Base-by-base conservation (phyloP, 2,797 vertebrate genomes). In the Anableps anableps region DNA sequence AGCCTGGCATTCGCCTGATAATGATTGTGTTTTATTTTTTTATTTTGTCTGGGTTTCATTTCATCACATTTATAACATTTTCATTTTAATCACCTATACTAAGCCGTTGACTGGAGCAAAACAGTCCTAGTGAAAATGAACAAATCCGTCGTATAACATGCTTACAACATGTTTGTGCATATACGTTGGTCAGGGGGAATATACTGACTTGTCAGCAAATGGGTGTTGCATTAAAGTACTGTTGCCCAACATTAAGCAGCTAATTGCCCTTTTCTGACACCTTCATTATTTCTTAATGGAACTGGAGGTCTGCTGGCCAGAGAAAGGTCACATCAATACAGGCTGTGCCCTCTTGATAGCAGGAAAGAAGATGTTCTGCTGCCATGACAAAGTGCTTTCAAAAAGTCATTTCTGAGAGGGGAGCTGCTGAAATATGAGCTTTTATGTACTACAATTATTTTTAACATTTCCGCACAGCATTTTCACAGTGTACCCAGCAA, bases 211-310 rank as follows among this genome's bases (percentile, higher is more conserved):
- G 92, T 94, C 91, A 95, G 94, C 91, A 87, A 85, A 90, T 93
- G 86, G 83, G 81, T 85, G 87, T 87, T 90, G 84, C 83, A 87
- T 92, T 88, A 87, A 87, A 92, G 92, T 88, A 92, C 90, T 89
- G 85, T 91, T 94, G 89, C 89, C 90, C 88, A 87, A 93, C 93
- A 94, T 95, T 95, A 94, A 81, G 93, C 85, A 94, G 90, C 92
- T 95, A 95, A 96, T 95, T 93, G 94, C 88, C 93, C 93, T 93
- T 94, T 92, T 93, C 93, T 86, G 92, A 95, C 91, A 92, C 91
- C 90, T 94, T 91, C 92, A 96, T 95, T 95, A 95, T 93, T 92
- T 83, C 87, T 86, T 93, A 92, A 93, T 93, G 91, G 92, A 93
- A 92, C 41, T 78, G 88, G 90, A 93, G 91, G 92, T 89, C 87